Evolutionary conservation across 2,888 invertebrate species (phyloP).

Genomic region (Nephrotoma appendiculata): DNA sequence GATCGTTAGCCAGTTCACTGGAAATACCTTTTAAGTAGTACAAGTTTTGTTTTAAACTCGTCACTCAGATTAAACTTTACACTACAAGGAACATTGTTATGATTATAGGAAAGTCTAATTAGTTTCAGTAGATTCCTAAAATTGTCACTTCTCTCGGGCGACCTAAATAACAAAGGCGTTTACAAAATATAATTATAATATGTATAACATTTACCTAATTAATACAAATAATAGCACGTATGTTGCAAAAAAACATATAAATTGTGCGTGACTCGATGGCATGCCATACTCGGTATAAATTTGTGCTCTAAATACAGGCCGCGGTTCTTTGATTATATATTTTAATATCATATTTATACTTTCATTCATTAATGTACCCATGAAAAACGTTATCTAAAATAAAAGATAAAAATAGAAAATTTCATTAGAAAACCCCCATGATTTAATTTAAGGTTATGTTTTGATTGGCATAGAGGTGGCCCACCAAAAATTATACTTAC

Average conservation of each 20-base stretch:
- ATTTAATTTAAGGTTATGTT: not conserved
- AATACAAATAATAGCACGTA: constrained; percentile 75
- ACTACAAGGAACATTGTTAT: too few species aligned
- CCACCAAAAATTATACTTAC: constrained; percentile 33
- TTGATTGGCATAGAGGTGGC: not conserved
- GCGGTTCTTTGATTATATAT: constrained; percentile 62
- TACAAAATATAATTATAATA: constrained; percentile 7
- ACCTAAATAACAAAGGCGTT: too few species aligned
- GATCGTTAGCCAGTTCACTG: too few species aligned
- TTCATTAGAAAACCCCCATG: not conserved
- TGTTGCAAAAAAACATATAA: constrained; percentile 79
- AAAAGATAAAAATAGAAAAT: constrained; percentile 11
- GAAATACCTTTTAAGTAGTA: too few species aligned
- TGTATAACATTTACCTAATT: constrained; percentile 53
- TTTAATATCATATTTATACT: constrained; percentile 64
- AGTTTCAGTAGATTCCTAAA: too few species aligned
- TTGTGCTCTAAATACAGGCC: constrained; percentile 53
- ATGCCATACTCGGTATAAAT: constrained; percentile 69
- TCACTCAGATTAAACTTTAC: too few species aligned
- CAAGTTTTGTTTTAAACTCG: too few species aligned
- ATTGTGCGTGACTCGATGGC: constrained; percentile 86
- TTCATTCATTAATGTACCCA: constrained; percentile 66
- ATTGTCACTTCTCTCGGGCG: too few species aligned
- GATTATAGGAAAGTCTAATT: too few species aligned
- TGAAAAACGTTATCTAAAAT: constrained; percentile 69